Evolutionary conservation across 2,797 vertebrate species (phyloP), one percentile per base, ranked within the genome.

Genomic region (Aplochiton taeniatus): DNA sequence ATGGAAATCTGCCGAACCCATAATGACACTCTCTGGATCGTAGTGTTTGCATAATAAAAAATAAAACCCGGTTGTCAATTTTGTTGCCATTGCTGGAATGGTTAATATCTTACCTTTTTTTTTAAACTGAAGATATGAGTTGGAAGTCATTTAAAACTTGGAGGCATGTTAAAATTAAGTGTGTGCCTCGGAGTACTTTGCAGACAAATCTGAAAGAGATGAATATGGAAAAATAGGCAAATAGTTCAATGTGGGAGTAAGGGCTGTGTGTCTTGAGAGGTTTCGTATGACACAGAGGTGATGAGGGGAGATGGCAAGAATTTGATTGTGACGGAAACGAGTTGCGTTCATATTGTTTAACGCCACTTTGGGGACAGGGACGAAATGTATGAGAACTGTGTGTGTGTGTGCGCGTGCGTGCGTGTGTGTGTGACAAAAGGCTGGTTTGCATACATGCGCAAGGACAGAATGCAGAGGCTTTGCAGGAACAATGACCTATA

Each of bases 381-480:
- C 31, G 6, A 2, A 31, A 31, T 31, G 31, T 31, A 31, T 31
- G 31, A 31, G 31, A 31, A 31, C 31, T 31, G 31, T 31, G 41
- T 60, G 58, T 42, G 48, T 62, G 48, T n/a, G 13, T 63, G 43
- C 14, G 52, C 31, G 12, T 54, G 61, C 44, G 51, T 45, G 62
- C n/a, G 20, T 63, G 61, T 52, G 48, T 63, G 48, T 43, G 48
- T 63, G 20, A 12, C 31, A 45, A 14, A 14, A 43, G 56, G 63
- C 52, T 20, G 44, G 41, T 44, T 18, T 61, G 58, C 48, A n/a
- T 45, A 18, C 44, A 16, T 54, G 55, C 43, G 42, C 17, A 59
- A 17, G 14, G 42, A 59, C 45, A 17, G 18, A 14, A 59, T 31
- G 2, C 31, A n/a, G n/a, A n/a, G n/a, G n/a, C n/a, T n/a, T n/a